Evolutionary conservation across 1,140 invertebrate species (phyloP).

Genomic region (Neuroterus valhalla): DNA sequence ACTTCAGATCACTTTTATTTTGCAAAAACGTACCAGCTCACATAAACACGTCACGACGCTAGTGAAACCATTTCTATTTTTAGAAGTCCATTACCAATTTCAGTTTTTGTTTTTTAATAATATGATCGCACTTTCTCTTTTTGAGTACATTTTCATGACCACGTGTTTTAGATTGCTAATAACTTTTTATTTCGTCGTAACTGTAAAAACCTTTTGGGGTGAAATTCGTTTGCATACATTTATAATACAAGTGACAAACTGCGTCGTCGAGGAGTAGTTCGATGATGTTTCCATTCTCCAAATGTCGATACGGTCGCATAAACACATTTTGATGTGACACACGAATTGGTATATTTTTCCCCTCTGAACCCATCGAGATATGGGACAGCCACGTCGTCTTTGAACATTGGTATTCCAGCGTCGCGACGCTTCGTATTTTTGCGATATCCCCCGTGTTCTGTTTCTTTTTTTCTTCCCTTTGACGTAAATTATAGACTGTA

Average conservation of each 20-base stretch:
- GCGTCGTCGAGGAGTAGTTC: conserved; percentile 48
- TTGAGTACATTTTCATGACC: too few species aligned
- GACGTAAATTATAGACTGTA: too few species aligned
- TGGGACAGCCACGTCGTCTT: conserved; percentile 53
- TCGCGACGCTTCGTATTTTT: conserved; percentile 57
- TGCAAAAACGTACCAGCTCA: too few species aligned
- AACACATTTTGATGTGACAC: conserved; percentile 72
- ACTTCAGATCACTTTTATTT: too few species aligned
- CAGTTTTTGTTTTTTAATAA: too few species aligned
- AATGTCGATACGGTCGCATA: conserved; percentile 58
- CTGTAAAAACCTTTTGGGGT: neutral
- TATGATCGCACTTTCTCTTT: too few species aligned
- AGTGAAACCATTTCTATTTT: too few species aligned
- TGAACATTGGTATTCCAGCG: conserved; percentile 69
- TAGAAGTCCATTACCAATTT: too few species aligned
- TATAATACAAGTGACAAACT: conserved; percentile 50
- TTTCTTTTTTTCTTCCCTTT: too few species aligned
- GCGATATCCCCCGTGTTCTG: conserved; percentile 44
- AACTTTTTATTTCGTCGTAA: neutral
- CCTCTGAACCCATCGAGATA: conserved; percentile 53
- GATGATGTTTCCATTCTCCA: conserved; percentile 60
- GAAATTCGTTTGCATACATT: conserved; percentile 45
- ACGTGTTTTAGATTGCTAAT: too few species aligned
- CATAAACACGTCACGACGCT: too few species aligned
- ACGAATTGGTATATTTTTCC: conserved; percentile 68